phyloP scores from a whole-genome alignment of 1,140 invertebrate species.

The Tetramorium alpestre region DNA sequence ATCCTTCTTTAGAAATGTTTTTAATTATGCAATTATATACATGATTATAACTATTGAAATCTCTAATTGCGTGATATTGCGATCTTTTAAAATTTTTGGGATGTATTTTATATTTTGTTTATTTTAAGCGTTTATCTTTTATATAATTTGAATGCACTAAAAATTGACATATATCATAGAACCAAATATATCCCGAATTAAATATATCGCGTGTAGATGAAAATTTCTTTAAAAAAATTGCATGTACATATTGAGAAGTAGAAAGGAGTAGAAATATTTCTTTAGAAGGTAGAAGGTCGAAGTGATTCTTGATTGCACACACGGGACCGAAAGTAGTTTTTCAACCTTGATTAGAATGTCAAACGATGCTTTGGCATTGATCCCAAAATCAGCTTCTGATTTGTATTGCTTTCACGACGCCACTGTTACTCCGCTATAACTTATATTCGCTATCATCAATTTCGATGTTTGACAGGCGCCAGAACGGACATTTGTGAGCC shows the following conservation, averaged over 20 bases:
- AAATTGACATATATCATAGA: neutral
- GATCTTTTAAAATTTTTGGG: neutral
- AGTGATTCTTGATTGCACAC: conserved; percentile 18
- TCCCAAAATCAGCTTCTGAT: conserved; percentile 66
- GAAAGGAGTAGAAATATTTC: neutral
- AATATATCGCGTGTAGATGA: neutral
- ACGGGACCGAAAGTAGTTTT: conserved; percentile 14
- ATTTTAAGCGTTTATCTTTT: neutral
- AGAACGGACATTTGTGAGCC: neutral
- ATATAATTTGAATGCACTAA: neutral
- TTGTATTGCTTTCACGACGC: conserved; percentile 57
- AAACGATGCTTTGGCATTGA: conserved; percentile 61
- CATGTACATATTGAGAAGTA: neutral
- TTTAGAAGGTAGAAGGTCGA: neutral
- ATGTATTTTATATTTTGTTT: neutral
- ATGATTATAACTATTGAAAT: neutral
- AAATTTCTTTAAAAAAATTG: neutral
- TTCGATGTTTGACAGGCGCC: neutral
- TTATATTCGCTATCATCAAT: conserved; percentile 45
- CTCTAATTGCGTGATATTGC: neutral
- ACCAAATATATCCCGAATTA: neutral
- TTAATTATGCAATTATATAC: neutral
- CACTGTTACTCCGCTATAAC: conserved; percentile 14
- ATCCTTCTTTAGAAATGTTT: neutral
- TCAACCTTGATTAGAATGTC: conserved; percentile 67